phyloP scores from a whole-genome alignment of 2,113 vertebrate species.

The Penelope pileata region DNA sequence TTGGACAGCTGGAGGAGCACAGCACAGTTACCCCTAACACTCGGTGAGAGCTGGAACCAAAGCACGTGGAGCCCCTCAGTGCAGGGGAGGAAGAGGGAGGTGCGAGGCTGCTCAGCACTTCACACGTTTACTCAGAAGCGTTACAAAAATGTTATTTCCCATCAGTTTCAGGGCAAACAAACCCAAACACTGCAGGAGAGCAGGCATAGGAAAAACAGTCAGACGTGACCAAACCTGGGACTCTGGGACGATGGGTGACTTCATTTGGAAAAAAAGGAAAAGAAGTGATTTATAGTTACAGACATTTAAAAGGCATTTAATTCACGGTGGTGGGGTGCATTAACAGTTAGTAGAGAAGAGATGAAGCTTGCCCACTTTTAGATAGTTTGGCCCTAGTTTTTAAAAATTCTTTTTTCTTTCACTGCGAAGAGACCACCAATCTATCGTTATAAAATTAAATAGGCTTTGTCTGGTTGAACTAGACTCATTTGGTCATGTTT shows the following conservation, averaged over 20 bases:
- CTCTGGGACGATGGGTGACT: conserved; percentile 73
- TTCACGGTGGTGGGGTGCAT: not conserved
- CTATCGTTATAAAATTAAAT: not conserved
- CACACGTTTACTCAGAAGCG: not conserved
- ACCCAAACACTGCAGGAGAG: conserved; percentile 56
- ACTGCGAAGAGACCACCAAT: not conserved
- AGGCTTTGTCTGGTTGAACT: not conserved
- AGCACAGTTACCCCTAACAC: not conserved
- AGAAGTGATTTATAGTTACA: conserved; percentile 5
- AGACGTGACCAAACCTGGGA: conserved; percentile 78
- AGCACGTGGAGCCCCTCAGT: not conserved
- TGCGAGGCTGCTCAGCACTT: not conserved
- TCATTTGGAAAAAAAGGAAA: conserved; percentile 58
- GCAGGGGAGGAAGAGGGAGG: not conserved
- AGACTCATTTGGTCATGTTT: not conserved
- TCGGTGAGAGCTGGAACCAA: not conserved
- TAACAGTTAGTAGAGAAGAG: not conserved
- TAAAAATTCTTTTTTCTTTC: not conserved
- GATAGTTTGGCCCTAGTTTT: not conserved
- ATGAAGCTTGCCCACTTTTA: not conserved
- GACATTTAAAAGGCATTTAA: not conserved
- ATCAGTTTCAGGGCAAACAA: conserved; percentile 16
- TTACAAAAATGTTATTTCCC: not conserved
- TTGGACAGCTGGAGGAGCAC: not conserved
- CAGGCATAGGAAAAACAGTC: conserved; percentile 39